Base-by-base conservation (phyloP, 2,797 vertebrate species). In the Cygnus olor region DNA sequence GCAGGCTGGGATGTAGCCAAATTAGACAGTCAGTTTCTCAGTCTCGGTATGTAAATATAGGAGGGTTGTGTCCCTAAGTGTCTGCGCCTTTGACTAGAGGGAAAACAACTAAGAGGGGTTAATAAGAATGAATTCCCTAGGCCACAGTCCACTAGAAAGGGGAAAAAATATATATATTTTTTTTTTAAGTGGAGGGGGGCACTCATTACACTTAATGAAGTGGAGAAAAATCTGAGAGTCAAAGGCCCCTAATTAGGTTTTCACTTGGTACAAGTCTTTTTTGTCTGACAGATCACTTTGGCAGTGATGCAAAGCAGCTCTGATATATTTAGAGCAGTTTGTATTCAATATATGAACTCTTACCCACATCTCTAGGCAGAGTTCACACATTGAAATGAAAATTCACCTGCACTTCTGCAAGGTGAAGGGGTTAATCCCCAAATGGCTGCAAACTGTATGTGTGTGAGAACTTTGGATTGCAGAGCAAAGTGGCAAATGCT, bases 361-460 rank as follows among this genome's bases (percentile, higher is more conserved):
- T 94, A 65, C 49, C 64, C 58, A 14, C 84, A 19, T 93, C 83
- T 90, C 65, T 74, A 81, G 54, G 76, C 90, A 79, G 72, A 84
- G 74, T 64, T 95, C 93, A 80, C 36, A 49, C 20, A 36, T 42
- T 87, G 70, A 94, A 94, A 88, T 95, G 92, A 87, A 89, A 94
- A 95, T 92, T 95, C 94, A 96, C 94, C 90, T 94, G 63, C 18
- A 9, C 58, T 91, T 70, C 87, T 94, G 77, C 47, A 34, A 95
- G 93, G 93, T 97, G 94, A 86, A 74, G 77, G 80, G 90, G 90
- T 96, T 96, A 97, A 95, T 96, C 84, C 81, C 89, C 89, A 89
- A 93, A 64, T 30, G 95, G n/a, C 89, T 86, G 60, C 60, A 38
- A 87, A 95, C 85, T 54, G 27, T 28, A 27, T 82, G 76, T 80